phyloP scores from a whole-genome alignment of 35 echinoderm and acorn worm species.

The Apostichopus japonicus region DNA sequence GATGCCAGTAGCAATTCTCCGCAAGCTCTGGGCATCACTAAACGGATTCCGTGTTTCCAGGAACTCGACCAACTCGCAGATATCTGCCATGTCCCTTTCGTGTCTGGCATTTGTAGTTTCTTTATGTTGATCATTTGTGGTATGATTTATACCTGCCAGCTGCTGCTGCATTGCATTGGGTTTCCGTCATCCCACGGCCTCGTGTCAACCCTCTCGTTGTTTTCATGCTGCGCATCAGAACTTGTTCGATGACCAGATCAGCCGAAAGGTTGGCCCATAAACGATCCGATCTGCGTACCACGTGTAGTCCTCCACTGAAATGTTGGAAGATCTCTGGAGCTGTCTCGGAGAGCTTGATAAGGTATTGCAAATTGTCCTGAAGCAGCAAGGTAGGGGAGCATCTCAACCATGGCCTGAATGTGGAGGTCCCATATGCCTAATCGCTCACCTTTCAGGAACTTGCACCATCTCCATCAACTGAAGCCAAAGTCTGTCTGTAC shows the following conservation, averaged over 20 bases:
- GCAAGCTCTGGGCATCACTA: slow-evolving; percentile 14
- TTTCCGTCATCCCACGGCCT: too few species aligned
- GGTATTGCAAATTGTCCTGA: too few species aligned
- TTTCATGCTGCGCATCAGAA: slow-evolving; percentile 56
- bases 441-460: too few species aligned
- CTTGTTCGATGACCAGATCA: slow-evolving; percentile 36
- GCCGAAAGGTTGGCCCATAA: slow-evolving; percentile 31
- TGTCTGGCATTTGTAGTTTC: slow-evolving; percentile 48
- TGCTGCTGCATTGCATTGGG: slow-evolving; percentile 38
- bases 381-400: slow-evolving; percentile 25
- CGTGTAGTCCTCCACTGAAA: too few species aligned
- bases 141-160: slow-evolving; percentile 31
- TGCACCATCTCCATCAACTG: slow-evolving; percentile 72
- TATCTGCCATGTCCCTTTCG: slow-evolving; percentile 44
- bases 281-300: slow-evolving; percentile 52
- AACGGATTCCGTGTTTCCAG: slow-evolving; percentile 67
- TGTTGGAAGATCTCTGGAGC: too few species aligned
- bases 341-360: too few species aligned
- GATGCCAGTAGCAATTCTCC: slow-evolving; percentile 64
- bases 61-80: slow-evolving; percentile 44
- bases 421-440: not conserved
- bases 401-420: slow-evolving; percentile 23
- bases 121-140: slow-evolving; percentile 62
- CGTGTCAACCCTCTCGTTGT: slow-evolving; percentile 1
- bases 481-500: too few species aligned